phyloP scores from a whole-genome alignment of 2,797 vertebrate species.

The Hyperoplus lanceolatus region DNA sequence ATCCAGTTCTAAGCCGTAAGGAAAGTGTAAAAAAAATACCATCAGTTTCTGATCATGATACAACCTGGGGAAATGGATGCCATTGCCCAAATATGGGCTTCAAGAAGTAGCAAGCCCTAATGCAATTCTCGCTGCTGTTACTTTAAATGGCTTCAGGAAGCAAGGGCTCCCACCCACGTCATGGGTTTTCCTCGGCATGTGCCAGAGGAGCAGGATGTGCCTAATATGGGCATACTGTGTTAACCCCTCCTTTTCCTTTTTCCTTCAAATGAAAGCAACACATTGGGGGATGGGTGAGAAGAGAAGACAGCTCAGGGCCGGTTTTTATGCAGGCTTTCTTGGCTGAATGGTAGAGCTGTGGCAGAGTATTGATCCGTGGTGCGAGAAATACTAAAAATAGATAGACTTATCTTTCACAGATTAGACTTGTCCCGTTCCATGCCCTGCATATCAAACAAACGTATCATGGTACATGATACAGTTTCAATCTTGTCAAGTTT shows the following conservation, averaged over 20 bases:
- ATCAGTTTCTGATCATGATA: conserved; percentile 4
- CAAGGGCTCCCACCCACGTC: conserved; percentile 75
- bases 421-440: background rate
- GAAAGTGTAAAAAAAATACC: background rate
- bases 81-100: conserved; percentile 73
- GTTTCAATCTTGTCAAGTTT: background rate
- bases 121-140: conserved; percentile 48
- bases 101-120: conserved; percentile 67
- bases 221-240: conserved; percentile 80
- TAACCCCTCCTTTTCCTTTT: conserved; percentile 9
- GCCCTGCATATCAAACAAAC: background rate
- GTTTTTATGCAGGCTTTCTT: conserved; percentile 4
- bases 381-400: conserved; percentile 28
- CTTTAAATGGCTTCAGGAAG: conserved; percentile 86
- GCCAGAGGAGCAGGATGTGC: conserved; percentile 77
- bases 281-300: conserved; percentile 67
- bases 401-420: background rate
- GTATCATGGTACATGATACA: background rate
- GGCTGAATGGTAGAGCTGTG: conserved; percentile 17
- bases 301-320: conserved; percentile 13
- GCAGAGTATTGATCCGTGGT: background rate
- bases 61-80: conserved; percentile 11
- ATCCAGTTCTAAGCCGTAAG: background rate
- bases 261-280: conserved; percentile 66
- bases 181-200: conserved; percentile 80